phyloP scores from a whole-genome alignment of 2,888 invertebrate species.

The Sipunculus nudus region DNA sequence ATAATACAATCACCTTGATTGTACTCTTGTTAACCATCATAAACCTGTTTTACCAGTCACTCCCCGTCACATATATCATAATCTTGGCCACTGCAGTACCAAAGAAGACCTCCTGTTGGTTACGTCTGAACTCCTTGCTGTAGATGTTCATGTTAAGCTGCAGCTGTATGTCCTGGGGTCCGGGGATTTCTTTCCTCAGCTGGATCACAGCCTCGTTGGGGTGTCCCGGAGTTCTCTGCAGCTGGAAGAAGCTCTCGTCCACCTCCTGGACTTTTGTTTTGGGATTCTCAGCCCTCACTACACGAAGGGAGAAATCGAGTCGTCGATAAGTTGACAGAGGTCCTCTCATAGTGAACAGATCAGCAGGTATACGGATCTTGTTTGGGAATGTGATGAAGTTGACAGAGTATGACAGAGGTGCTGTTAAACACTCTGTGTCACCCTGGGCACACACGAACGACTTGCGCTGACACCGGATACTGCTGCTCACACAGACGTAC shows the following conservation, averaged over 20 bases:
- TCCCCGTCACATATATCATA: slow-evolving; percentile 82
- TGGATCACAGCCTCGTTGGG: slow-evolving; percentile 75
- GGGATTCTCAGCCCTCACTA: slow-evolving; percentile 72
- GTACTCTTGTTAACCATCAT: background rate
- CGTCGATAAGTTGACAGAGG: slow-evolving; percentile 77
- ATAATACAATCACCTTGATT: no score
- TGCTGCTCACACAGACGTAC: no score
- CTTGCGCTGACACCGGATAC: slow-evolving; percentile 78
- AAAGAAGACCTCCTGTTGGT: slow-evolving; percentile 77
- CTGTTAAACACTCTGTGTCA: slow-evolving; percentile 79
- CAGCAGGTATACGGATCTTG: slow-evolving; percentile 68
- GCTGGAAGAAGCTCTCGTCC: slow-evolving; percentile 63
- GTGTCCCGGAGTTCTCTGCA: slow-evolving; percentile 53
- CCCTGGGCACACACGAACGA: slow-evolving; percentile 77
- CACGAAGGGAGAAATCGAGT: slow-evolving; percentile 79
- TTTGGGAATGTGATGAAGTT: slow-evolving; percentile 90
- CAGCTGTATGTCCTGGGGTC: slow-evolving; percentile 90
- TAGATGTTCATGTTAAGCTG: slow-evolving; percentile 82
- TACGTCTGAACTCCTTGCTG: slow-evolving; percentile 68
- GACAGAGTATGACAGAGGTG: slow-evolving; percentile 87
- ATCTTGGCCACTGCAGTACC: slow-evolving; percentile 88
- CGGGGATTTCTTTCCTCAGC: slow-evolving; percentile 78
- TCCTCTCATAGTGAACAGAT: slow-evolving; percentile 89
- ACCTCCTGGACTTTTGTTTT: slow-evolving; percentile 58
- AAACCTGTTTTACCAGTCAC: no score